Evolutionary conservation across 2,888 invertebrate genomes (phyloP).

Genomic region (Leptopilina myrica): DNA sequence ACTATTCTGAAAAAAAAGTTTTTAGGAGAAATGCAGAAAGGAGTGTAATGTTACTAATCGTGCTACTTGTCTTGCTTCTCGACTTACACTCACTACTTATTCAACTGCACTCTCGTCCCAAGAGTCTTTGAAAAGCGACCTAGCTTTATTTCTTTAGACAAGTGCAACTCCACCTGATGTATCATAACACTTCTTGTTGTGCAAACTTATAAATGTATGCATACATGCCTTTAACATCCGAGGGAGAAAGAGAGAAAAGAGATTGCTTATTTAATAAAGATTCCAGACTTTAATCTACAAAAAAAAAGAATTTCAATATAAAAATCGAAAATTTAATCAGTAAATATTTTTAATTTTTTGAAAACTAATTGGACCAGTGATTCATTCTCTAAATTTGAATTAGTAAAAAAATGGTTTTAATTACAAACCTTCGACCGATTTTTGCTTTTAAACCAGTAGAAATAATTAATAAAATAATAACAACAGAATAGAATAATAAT

Average conservation of each 20-base stretch:
- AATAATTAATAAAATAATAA: too few relatives aligned
- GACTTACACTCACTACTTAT: constrained; percentile 22
- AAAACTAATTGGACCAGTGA: too few relatives aligned
- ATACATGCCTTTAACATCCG: background rate
- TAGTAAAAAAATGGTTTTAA: too few relatives aligned
- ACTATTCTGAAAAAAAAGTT: background rate
- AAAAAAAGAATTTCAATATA: too few relatives aligned
- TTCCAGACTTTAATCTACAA: background rate
- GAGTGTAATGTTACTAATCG: constrained; percentile 17
- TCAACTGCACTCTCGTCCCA: constrained; percentile 16
- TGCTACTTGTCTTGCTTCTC: constrained; percentile 20
- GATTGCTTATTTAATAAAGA: background rate
- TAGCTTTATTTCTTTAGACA: constrained; percentile 24
- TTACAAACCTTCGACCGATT: too few relatives aligned
- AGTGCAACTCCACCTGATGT: constrained; percentile 12
- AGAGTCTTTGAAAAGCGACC: constrained; percentile 35
- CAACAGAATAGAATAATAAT: too few relatives aligned
- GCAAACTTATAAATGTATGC: constrained; percentile 2
- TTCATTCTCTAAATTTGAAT: too few relatives aligned
- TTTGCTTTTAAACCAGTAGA: too few relatives aligned
- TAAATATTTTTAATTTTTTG: too few relatives aligned
- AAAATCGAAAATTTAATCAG: too few relatives aligned
- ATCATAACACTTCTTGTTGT: constrained; percentile 9
- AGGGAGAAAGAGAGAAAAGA: background rate
- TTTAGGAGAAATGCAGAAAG: background rate